Percentiles rank a stretch among this genome's conserved stretches.
phyloP scores from a whole-genome alignment of 2,888 invertebrate genomes.

The Achlya flavicornis region DNA sequence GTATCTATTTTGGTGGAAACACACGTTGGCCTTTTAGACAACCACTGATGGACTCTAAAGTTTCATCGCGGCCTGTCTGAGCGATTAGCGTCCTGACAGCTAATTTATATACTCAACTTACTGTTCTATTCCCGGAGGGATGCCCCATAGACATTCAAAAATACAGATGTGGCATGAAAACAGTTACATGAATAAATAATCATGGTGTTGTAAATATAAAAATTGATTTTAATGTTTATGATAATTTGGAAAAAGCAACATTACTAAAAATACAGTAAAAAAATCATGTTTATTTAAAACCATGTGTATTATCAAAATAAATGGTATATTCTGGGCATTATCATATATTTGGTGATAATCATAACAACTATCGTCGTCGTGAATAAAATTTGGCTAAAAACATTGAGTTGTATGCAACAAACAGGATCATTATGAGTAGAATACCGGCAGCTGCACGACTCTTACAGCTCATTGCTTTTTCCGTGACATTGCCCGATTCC shows the following conservation, averaged over 20 bases:
- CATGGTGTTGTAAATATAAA: no score
- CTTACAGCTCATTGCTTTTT: conserved; percentile 79
- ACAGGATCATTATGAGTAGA: conserved; percentile 62
- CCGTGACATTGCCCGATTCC: conserved; percentile 76
- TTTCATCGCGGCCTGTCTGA: conserved; percentile 82
- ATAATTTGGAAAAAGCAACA: neutral
- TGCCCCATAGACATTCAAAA: conserved; percentile 47
- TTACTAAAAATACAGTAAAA: neutral
- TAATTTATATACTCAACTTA: conserved; percentile 83
- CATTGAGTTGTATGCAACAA: conserved; percentile 52
- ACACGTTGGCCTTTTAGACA: conserved; percentile 71
- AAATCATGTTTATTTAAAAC: no score
- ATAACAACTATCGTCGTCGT: neutral
- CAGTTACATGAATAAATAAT: conserved; percentile 14
- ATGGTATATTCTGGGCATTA: no score
- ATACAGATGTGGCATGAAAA: conserved; percentile 53
- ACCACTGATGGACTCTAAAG: conserved; percentile 80
- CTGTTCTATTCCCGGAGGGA: conserved; percentile 75
- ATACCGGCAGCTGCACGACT: conserved; percentile 70
- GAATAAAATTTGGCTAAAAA: conserved; percentile 42
- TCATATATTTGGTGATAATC: neutral
- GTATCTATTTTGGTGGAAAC: conserved; percentile 66
- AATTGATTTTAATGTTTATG: no score
- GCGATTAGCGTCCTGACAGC: conserved; percentile 82
- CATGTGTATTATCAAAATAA: no score